Conservation (phyloP, 2,888 invertebrate genomes). For the Clunio marinus region DNA sequence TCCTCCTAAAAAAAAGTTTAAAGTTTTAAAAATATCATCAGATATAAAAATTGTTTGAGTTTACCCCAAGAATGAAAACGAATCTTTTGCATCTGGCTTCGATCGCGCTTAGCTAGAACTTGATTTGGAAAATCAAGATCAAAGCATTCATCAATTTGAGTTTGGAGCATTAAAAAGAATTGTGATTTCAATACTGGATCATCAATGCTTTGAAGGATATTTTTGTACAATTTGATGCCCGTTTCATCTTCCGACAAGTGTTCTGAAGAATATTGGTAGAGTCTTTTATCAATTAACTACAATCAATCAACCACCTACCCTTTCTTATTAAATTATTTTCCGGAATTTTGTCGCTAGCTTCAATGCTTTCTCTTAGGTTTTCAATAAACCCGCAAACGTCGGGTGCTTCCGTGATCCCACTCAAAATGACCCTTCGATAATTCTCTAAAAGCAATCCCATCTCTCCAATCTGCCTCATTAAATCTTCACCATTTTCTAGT, state of each 20-base stretch:
- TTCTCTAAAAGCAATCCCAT: slow-evolving; percentile 30
- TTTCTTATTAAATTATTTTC: slow-evolving; percentile 8
- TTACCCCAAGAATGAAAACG: slow-evolving; percentile 26
- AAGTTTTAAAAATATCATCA: not conserved
- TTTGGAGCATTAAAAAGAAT: slow-evolving; percentile 3
- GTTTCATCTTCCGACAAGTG: not conserved
- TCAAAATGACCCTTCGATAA: slow-evolving; percentile 15
- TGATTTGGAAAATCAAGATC: not conserved
- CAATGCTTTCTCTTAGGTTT: not conserved
- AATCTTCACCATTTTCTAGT: slow-evolving; percentile 6
- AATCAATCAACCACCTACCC: not conserved
- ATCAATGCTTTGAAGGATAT: not conserved
- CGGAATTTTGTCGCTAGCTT: slow-evolving; percentile 1
- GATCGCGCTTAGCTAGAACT: slow-evolving; percentile 9
- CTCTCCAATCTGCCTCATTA: slow-evolving; percentile 27
- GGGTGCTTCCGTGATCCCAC: slow-evolving; percentile 10
- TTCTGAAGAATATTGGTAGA: not conserved
- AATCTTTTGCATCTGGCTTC: slow-evolving; percentile 7
- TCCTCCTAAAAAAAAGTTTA: too few relatives aligned
- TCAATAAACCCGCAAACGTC: slow-evolving; percentile 30
- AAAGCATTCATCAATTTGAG: slow-evolving; percentile 25
- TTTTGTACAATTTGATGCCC: slow-evolving; percentile 15
- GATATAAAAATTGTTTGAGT: not conserved
- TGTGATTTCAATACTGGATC: slow-evolving; percentile 29
- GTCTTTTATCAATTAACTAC: too few relatives aligned